Percentiles rank a stretch among this genome's conserved stretches.
phyloP scores from a whole-genome alignment of 2,888 invertebrate genomes.

The Lasius fuliginosus region DNA sequence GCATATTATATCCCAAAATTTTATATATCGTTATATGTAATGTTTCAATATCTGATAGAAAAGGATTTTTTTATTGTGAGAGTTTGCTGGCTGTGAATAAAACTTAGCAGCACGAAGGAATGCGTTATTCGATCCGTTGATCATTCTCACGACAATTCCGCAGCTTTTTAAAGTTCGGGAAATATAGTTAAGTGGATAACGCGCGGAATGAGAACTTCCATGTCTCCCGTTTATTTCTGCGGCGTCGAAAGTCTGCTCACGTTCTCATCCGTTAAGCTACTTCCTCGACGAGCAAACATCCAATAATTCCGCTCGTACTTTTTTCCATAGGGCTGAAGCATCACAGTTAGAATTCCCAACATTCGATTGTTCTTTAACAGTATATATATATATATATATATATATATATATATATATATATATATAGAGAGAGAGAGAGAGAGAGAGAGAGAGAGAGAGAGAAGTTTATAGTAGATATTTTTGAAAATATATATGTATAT shows the following conservation, averaged over 20 bases:
- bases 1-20: background rate
- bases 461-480: conserved; percentile 26
- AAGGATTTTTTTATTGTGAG: background rate
- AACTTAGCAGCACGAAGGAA: conserved; percentile 21
- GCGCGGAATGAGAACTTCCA: conserved; percentile 54
- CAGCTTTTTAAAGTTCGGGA: conserved; percentile 59
- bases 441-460: too few relatives aligned
- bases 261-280: conserved; percentile 77
- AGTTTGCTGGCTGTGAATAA: conserved; percentile 15
- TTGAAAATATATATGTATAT: background rate
- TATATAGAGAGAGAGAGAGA: too few relatives aligned
- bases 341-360: conserved; percentile 68
- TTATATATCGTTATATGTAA: background rate
- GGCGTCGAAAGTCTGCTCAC: conserved; percentile 72
- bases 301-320: conserved; percentile 78
- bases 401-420: background rate
- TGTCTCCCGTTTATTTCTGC: conserved; percentile 67
- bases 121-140: conserved; percentile 43
- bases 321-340: conserved; percentile 65
- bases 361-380: conserved; percentile 65
- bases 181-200: conserved; percentile 57
- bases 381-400: background rate
- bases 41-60: background rate
- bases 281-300: conserved; percentile 77
- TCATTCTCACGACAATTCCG: conserved; percentile 58